Base-by-base conservation (phyloP, 2,113 vertebrate genomes). In the Oreochromis tanganicae region DNA sequence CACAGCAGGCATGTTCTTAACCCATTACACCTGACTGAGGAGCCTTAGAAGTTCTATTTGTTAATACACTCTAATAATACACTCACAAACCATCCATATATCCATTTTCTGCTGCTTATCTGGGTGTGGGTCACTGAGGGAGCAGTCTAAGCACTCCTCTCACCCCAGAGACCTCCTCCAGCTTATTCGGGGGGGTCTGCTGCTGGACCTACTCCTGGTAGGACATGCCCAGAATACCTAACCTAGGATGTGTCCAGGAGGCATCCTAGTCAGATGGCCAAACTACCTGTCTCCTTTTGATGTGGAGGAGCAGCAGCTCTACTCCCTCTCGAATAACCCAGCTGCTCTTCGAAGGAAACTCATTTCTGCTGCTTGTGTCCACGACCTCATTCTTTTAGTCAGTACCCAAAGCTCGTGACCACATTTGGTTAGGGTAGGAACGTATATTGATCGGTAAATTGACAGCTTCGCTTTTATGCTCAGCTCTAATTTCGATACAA, bases 381-480 rank as follows among this genome's bases (percentile, higher is more conserved):
- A 63, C 9, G n/a, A 9, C 17, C 9, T 63, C 29, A n/a, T 5
- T 63, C 32, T 63, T 63, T 63, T 36, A 36, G 59, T 63, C 5
- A 1, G 32, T 63, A n/a, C 61, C 61, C 32, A 66, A 66, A 66
- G 6, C 32, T 66, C 2, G 4, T 66, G 61, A 66, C 17, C 32
- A 36, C 36, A 66, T 66, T n/a, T 36, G 61, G 32, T 66, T 19
- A 12, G 61, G 6, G 17, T 66, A n/a, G 61, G 32, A 66, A 66
- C 4, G 0, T 36, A 36, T n/a, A n/a, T 66, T 66, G 32, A 66
- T 36, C 2, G 2, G 12, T 36, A n/a, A 36, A 36, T 66, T 2
- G 1, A 66, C 32, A 66, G 59, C 32, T 63, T 63, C 9, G 19
- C 17, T 36, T 63, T 36, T 63, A n/a, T 63, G 59, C 17, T 63